These are phyloP conservation scores for Rhyacophila brunnea DNA, from an alignment of 1,140 invertebrate species.

Conservation along the genomic window DNA sequence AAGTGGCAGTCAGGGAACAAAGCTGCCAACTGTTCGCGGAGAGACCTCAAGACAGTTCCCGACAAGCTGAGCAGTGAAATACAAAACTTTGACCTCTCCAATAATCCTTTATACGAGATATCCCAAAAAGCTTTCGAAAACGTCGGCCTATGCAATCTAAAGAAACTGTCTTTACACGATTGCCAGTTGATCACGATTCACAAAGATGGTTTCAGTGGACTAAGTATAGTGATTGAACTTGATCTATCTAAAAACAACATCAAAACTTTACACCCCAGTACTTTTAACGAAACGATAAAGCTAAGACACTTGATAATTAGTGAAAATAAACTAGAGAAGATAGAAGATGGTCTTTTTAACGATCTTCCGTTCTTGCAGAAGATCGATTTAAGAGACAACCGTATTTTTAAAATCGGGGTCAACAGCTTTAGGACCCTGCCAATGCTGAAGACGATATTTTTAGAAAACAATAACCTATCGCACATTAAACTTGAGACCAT, in stretches of 20 bases:
- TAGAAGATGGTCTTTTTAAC: conserved; percentile 75
- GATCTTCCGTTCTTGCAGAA: conserved; percentile 72
- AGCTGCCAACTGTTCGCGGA: conserved; percentile 74
- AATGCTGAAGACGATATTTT: conserved; percentile 63
- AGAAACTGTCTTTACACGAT: conserved; percentile 72
- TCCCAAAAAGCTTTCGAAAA: conserved; percentile 66
- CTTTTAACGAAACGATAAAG: conserved; percentile 67
- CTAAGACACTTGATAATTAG: conserved; percentile 70
- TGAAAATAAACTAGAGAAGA: conserved; percentile 67
- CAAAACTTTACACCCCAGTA: conserved; percentile 63
- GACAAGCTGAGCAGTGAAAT: conserved; percentile 68
- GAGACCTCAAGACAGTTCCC: conserved; percentile 66
- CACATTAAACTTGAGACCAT: conserved; percentile 61
- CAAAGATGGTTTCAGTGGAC: conserved; percentile 68
- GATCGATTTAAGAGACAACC: conserved; percentile 74
- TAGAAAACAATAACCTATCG: conserved; percentile 72
- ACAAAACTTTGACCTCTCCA: conserved; percentile 72
- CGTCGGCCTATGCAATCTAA: conserved; percentile 72
- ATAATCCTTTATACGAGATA: conserved; percentile 68
- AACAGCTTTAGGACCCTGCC: conserved; percentile 71
- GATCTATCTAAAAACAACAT: conserved; percentile 80
- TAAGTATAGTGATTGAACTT: conserved; percentile 79
- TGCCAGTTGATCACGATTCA: conserved; percentile 71
- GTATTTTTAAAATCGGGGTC: conserved; percentile 64
- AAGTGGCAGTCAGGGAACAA: conserved; percentile 79